Percentiles rank a stretch among this genome's conserved stretches.
phyloP scores from a whole-genome alignment of 2,888 invertebrate genomes.

The Pachliopta kotzebuea region DNA sequence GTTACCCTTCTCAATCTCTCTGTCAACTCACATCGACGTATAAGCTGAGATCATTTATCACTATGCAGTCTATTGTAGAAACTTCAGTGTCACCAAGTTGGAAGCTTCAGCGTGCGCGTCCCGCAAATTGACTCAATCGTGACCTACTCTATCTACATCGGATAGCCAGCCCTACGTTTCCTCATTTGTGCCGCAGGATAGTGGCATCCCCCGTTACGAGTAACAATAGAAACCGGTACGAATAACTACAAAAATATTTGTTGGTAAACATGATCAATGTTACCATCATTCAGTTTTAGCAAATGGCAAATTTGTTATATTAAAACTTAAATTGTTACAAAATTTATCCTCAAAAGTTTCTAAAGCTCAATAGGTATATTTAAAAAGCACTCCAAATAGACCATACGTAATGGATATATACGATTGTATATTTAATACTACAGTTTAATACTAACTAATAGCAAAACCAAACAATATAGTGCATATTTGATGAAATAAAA shows the following conservation, averaged over 20 bases:
- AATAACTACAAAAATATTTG: neutral
- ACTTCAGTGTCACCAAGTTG: neutral
- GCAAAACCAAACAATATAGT: too few relatives aligned
- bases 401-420: too few relatives aligned
- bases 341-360: neutral
- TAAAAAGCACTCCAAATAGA: too few relatives aligned
- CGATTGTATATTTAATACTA: too few relatives aligned
- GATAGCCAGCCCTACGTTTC: conserved; percentile 21
- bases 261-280: neutral
- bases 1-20: too few relatives aligned
- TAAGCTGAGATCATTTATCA: neutral
- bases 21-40: too few relatives aligned
- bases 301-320: neutral
- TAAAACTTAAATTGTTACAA: neutral
- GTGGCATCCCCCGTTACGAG: neutral
- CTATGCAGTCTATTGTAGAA: neutral
- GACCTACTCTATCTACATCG: conserved; percentile 27
- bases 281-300: neutral
- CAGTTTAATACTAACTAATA: too few relatives aligned
- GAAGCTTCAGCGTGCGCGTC: conserved; percentile 17
- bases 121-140: conserved; percentile 31
- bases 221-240: conserved; percentile 12
- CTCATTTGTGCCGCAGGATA: conserved; percentile 13
- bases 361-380: neutral
- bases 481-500: too few relatives aligned